Conservation (phyloP, 2,888 invertebrate genomes). For the Luperina testacea region DNA sequence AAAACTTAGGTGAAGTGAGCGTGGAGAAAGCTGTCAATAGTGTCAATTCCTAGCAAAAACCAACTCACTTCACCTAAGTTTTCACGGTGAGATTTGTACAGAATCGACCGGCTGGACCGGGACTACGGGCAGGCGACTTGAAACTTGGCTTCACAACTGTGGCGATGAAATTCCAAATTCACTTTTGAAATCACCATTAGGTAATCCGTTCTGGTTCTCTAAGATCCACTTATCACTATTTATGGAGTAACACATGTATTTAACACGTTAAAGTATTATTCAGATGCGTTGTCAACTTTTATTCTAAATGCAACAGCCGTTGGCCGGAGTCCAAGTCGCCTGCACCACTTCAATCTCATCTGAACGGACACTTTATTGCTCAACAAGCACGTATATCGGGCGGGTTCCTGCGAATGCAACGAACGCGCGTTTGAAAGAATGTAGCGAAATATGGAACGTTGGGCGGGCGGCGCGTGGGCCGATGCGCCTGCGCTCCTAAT, state of each 20-base stretch:
- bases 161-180: conserved; percentile 36
- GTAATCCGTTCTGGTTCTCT: conserved; percentile 31
- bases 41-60: too few relatives aligned
- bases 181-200: conserved; percentile 55
- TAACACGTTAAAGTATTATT: conserved; percentile 71
- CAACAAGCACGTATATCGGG: conserved; percentile 79
- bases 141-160: conserved; percentile 64
- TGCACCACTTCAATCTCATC: conserved; percentile 84
- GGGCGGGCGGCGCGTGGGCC: conserved; percentile 82
- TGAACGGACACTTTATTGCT: conserved; percentile 86
- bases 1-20: too few relatives aligned
- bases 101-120: neutral
- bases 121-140: conserved; percentile 70
- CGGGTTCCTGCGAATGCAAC: conserved; percentile 82
- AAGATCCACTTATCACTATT: conserved; percentile 64
- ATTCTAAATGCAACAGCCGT: conserved; percentile 83
- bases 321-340: conserved; percentile 88
- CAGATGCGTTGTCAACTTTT: conserved; percentile 80
- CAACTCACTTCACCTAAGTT: too few relatives aligned
- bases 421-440: conserved; percentile 74
- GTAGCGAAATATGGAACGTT: conserved; percentile 74
- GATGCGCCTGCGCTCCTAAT: conserved; percentile 89
- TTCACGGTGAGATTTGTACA: too few relatives aligned
- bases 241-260: conserved; percentile 60
- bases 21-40: too few relatives aligned